A percentile compares a stretch with the other conserved stretches of the same genome.
phyloP scores from a whole-genome alignment of 2,797 vertebrate genomes.

The Acanthurus tractus region DNA sequence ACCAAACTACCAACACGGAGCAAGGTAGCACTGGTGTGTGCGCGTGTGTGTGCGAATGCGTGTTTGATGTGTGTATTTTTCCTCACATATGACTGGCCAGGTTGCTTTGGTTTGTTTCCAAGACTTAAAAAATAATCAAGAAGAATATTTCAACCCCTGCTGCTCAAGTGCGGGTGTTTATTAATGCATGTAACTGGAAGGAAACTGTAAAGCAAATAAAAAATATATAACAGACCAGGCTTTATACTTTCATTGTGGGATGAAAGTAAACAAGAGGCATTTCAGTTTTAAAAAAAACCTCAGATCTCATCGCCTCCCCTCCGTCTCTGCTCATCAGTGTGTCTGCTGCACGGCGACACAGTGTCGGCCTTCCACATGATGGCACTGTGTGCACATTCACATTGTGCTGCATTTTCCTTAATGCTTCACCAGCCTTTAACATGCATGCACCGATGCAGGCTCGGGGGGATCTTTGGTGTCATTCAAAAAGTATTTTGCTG shows the following conservation, averaged over 20 bases:
- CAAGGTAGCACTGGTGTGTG: conserved; percentile 77
- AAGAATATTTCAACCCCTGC: conserved; percentile 57
- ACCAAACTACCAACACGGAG: conserved; percentile 82
- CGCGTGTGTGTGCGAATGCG: conserved; percentile 12
- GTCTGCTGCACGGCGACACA: conserved; percentile 19
- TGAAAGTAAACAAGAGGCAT: conserved; percentile 68
- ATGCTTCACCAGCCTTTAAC: conserved; percentile 42
- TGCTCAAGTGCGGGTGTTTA: conserved; percentile 46
- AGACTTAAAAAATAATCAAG: conserved; percentile 47
- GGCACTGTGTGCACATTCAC: conserved; percentile 82
- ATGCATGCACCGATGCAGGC: conserved; percentile 32
- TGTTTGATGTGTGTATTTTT: conserved; percentile 16
- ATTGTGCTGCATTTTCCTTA: conserved; percentile 31
- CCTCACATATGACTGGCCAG: not conserved
- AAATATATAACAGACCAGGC: conserved; percentile 47
- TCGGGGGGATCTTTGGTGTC: conserved; percentile 14
- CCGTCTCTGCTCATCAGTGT: conserved; percentile 49
- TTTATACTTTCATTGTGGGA: conserved; percentile 58
- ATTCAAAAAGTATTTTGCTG: conserved; percentile 37
- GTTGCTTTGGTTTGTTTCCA: conserved; percentile 47
- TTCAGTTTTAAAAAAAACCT: conserved; percentile 57
- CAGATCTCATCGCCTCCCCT: conserved; percentile 51
- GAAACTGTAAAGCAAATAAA: conserved; percentile 63
- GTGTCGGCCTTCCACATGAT: conserved; percentile 78
- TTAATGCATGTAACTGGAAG: conserved; percentile 60